These are phyloP conservation scores for Clitarchus hookeri DNA, from an alignment of 2,888 invertebrate genomes.

Conservation along the genomic window DNA sequence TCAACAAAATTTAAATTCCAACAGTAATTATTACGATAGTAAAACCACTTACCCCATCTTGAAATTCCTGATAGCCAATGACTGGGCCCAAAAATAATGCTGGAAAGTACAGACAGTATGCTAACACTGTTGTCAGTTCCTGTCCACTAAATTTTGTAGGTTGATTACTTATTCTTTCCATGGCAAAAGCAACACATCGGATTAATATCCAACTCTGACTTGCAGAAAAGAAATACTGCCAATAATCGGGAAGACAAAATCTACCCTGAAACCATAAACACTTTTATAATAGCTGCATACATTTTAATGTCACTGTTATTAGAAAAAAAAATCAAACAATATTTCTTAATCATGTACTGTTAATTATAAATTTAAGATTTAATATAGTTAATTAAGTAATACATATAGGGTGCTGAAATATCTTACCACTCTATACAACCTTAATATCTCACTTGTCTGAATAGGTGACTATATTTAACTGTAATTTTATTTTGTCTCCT, in stretches of 20 bases:
- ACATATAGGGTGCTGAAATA: too few species aligned
- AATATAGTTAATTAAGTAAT: too few species aligned
- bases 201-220: constrained; percentile 8
- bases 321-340: too few species aligned
- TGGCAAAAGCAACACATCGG: background rate
- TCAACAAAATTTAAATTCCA: too few species aligned
- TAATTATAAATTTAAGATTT: too few species aligned
- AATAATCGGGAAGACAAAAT: background rate
- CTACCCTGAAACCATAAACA: background rate
- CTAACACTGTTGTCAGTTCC: constrained; percentile 61
- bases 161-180: background rate
- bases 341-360: too few species aligned
- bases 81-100: constrained; percentile 85
- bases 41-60: constrained; percentile 53
- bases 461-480: too few species aligned
- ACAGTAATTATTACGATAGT: background rate
- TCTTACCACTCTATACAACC: too few species aligned
- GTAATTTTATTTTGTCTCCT: too few species aligned
- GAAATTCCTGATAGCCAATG: constrained; percentile 74
- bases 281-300: background rate
- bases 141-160: constrained; percentile 41
- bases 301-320: too few species aligned
- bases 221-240: background rate
- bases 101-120: constrained; percentile 83
- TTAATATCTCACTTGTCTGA: too few species aligned